phyloP scores from a whole-genome alignment of 2,888 invertebrate genomes.

The Chaetogeoica ovagalla region DNA sequence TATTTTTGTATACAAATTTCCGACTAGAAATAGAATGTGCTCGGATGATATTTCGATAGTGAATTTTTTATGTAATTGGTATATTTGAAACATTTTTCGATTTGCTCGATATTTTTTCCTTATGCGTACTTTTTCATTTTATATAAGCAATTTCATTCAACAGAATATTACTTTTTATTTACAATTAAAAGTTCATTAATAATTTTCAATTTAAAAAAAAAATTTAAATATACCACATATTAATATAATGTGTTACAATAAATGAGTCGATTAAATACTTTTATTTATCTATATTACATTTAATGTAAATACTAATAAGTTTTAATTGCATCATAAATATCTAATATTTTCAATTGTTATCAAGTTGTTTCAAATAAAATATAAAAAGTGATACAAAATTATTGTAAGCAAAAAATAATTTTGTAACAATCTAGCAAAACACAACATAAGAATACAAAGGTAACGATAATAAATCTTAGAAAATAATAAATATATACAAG shows the following conservation, averaged over 20 bases:
- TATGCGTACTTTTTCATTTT: too few species aligned
- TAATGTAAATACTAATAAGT: background rate
- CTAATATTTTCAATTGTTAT: background rate
- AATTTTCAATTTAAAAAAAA: too few species aligned
- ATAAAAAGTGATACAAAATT: background rate
- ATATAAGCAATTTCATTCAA: too few species aligned
- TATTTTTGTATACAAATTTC: too few species aligned
- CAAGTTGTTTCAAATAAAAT: background rate
- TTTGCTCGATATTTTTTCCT: too few species aligned
- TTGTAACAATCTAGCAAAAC: constrained; percentile 12
- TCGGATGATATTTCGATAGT: too few species aligned
- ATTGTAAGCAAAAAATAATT: background rate
- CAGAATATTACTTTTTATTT: too few species aligned
- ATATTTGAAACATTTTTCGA: too few species aligned
- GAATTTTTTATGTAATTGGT: too few species aligned
- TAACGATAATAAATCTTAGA: constrained; percentile 27
- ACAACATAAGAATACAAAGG: constrained; percentile 33
- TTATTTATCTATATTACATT: background rate
- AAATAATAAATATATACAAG: constrained; percentile 24
- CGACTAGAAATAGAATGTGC: too few species aligned
- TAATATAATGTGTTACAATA: background rate
- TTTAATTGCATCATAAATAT: background rate
- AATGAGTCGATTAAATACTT: background rate
- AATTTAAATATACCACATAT: background rate
- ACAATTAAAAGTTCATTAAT: too few species aligned